Conservation (phyloP, 1,140 invertebrate species). For the Psix sp. region DNA sequence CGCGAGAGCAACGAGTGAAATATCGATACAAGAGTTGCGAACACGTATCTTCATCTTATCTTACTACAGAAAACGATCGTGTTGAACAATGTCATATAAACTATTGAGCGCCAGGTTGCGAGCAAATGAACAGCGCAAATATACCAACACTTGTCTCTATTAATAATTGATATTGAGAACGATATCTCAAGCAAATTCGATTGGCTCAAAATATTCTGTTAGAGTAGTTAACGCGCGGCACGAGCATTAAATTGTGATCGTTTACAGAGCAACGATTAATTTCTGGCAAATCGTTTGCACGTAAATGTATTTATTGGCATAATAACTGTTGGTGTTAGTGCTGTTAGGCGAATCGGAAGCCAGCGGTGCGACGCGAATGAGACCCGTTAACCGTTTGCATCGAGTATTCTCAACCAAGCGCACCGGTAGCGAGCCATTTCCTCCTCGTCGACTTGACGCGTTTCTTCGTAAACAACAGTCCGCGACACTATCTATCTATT, state of each 20-base stretch:
- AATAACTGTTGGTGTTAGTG: too few species aligned
- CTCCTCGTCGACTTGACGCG: slow-evolving; percentile 47
- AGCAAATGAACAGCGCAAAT: background rate
- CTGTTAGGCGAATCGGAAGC: too few species aligned
- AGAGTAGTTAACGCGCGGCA: too few species aligned
- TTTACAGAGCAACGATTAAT: too few species aligned
- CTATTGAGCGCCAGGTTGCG: background rate
- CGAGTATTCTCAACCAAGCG: slow-evolving; percentile 62
- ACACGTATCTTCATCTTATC: slow-evolving; percentile 46
- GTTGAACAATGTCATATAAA: slow-evolving; percentile 39
- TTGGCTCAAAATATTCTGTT: too few species aligned
- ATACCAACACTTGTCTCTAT: slow-evolving; percentile 20
- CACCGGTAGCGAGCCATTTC: slow-evolving; percentile 59
- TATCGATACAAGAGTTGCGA: slow-evolving; percentile 52
- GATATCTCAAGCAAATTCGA: background rate
- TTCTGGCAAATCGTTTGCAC: too few species aligned
- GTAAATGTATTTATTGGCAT: too few species aligned
- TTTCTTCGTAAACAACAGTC: too few species aligned
- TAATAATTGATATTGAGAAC: slow-evolving; percentile 17
- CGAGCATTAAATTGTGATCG: too few species aligned
- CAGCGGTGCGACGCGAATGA: too few species aligned
- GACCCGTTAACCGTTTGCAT: slow-evolving; percentile 66
- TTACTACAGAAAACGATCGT: slow-evolving; percentile 36
- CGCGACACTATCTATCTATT: too few species aligned
- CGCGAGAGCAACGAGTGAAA: slow-evolving; percentile 36